Percentiles rank a stretch among this genome's conserved stretches.
Conservation (phyloP, 2,113 vertebrate genomes). For the Eurypyga helias region DNA sequence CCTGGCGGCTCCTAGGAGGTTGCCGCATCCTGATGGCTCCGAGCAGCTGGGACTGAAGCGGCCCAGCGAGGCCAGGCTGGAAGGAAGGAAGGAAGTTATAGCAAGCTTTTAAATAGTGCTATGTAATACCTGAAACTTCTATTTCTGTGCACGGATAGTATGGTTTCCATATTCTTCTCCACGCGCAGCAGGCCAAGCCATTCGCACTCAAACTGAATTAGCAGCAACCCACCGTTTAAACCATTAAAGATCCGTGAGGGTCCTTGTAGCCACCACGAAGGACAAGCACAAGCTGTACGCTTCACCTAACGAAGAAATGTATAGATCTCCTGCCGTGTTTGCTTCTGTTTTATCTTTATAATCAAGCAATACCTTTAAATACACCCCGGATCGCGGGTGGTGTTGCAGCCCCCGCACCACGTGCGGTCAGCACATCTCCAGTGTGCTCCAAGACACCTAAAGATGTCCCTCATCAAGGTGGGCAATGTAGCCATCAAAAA, state of each 20-base stretch:
- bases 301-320: background rate
- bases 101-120: conserved; percentile 24
- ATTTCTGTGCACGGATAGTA: background rate
- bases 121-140: conserved; percentile 43
- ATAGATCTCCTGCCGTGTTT: accelerated
- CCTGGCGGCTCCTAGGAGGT: background rate
- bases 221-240: background rate
- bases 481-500: background rate
- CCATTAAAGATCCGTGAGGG: background rate
- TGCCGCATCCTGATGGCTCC: accelerated
- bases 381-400: accelerated
- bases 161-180: conserved; percentile 23
- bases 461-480: background rate
- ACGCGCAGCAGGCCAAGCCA: background rate
- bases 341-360: background rate
- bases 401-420: background rate
- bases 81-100: conserved; percentile 68
- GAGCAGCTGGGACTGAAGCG: conserved; percentile 1
- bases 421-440: accelerated
- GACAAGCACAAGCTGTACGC: background rate
- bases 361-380: background rate
- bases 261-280: accelerated
- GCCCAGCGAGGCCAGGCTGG: conserved; percentile 23
- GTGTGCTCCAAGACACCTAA: background rate
- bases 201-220: background rate